Evolutionary conservation across 1,140 invertebrate genomes (phyloP), one percentile per base, ranked within the genome.

Genomic region (Fopius arisanus): DNA sequence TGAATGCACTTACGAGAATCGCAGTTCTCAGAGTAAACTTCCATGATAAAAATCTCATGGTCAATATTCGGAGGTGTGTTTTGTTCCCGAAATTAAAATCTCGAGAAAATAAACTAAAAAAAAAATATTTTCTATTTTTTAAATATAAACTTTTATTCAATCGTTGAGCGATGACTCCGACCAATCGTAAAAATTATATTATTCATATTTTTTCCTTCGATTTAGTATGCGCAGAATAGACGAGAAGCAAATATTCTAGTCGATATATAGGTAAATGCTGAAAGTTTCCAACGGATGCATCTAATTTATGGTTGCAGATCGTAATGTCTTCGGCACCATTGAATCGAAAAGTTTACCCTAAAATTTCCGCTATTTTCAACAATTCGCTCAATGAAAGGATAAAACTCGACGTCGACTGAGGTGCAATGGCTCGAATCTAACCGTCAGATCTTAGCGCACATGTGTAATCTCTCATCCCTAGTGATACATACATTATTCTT

Each of bases 341-440:
- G 26, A 29, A 28, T 29, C 29, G 62, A 33, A 65, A 65, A 29
- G 7, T 65, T 33, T 65, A 59, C 23, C 51, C 43, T 19, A 62
- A 67, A 48, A 29, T 26, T 19, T 19, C 16, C 29, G 19, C n/a
- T 69, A 4, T 33, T 66, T 33, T 12, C 51, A 33, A 51, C 40
- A 28, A 23, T 51, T 54, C 62, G 40, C 16, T 33, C 63, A 71
- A 71, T 71, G 69, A 71, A 71, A 71, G 54, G 69, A 71, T 71
- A 40, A 71, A 31, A 63, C 62, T 62, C 28, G 66, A 67, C 37
- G 21, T 67, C n/a, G 19, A 67, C 21, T 67, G 21, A 67, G 21
- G 37, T 26, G 16, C 19, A 40, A 67, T 67, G 16, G 16, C 33
- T 66, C 16, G 43, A 48, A 19, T 21, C 26, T 3, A 48, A 14